These are phyloP conservation scores for Nesogale talazaci DNA, from an alignment of 2,113 vertebrate genomes.

Conservation along the genomic window DNA sequence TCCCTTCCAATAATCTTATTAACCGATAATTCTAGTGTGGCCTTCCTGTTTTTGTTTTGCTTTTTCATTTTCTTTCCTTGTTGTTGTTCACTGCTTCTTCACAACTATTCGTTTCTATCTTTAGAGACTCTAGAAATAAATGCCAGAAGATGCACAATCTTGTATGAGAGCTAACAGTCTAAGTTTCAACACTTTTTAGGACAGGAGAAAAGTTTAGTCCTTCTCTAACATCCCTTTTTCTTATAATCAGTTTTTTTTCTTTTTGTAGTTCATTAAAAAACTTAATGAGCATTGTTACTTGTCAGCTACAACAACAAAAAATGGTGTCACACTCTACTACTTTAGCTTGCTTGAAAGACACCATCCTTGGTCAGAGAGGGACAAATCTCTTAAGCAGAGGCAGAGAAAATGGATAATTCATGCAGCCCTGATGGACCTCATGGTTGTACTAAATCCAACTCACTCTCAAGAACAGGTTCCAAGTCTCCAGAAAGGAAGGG, in stretches of 20 bases:
- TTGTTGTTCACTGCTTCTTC: background rate
- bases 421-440: background rate
- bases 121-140: background rate
- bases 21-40: background rate
- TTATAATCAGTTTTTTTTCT: background rate
- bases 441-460: background rate
- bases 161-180: background rate
- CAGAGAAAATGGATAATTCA: background rate
- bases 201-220: background rate
- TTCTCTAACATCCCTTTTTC: background rate
- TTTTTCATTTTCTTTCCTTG: background rate
- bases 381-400: background rate
- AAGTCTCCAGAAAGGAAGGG: background rate
- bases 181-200: background rate
- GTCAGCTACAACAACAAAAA: background rate
- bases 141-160: background rate
- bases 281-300: background rate
- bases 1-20: background rate
- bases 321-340: background rate
- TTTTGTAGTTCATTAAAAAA: background rate
- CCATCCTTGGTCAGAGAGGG: background rate
- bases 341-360: background rate
- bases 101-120: background rate
- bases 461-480: background rate
- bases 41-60: background rate